A percentile compares a stretch with the other conserved stretches of the same genome.
Evolutionary conservation across 1,140 invertebrate genomes (phyloP).

Genomic region (Ridgeia piscesae): DNA sequence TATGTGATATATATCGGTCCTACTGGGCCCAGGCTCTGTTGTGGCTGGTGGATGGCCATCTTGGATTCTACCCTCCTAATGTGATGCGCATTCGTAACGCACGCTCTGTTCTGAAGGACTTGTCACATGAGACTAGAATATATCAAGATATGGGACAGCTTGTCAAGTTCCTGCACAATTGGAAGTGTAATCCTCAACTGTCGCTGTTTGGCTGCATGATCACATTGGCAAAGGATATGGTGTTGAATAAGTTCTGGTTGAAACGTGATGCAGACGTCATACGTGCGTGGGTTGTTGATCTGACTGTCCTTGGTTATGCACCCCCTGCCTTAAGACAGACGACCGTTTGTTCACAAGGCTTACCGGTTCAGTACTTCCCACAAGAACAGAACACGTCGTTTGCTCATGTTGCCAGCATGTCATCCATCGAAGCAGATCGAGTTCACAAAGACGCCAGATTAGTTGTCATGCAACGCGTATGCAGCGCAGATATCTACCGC

Average conservation of each 20-base stretch:
- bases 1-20: conserved; percentile 48
- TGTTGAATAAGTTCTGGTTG: conserved; percentile 31
- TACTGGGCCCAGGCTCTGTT: conserved; percentile 49
- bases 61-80: conserved; percentile 42
- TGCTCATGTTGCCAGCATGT: neutral
- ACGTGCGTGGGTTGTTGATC: conserved; percentile 37
- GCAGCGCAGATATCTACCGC: neutral
- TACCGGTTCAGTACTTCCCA: conserved; percentile 18
- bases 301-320: conserved; percentile 31
- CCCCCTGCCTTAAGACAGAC: conserved; percentile 7
- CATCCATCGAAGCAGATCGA: neutral
- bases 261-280: conserved; percentile 29
- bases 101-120: conserved; percentile 38
- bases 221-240: conserved; percentile 32
- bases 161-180: conserved; percentile 34
- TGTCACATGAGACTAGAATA: conserved; percentile 35
- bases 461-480: neutral
- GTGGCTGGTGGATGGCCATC: conserved; percentile 38
- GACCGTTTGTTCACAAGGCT: neutral
- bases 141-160: conserved; percentile 37
- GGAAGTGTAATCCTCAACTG: conserved; percentile 35
- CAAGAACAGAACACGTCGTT: conserved; percentile 24
- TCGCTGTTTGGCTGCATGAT: conserved; percentile 35
- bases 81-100: conserved; percentile 37
- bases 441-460: conserved; percentile 11